Base-by-base conservation (phyloP, 2,888 invertebrate species). In the Chymomyza amoena region DNA sequence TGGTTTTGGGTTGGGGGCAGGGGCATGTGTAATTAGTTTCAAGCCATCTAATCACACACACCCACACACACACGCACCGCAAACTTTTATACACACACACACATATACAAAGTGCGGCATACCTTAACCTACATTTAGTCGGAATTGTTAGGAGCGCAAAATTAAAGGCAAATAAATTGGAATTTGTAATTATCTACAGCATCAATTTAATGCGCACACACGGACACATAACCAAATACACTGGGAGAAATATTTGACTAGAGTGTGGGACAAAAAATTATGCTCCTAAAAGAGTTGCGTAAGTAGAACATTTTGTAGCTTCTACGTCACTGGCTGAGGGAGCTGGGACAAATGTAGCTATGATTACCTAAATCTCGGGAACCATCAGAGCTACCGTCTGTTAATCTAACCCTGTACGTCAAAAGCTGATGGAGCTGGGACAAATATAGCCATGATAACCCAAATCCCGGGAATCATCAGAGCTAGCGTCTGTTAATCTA, bases 21-120 rank as follows among this genome's bases (percentile, higher is more conserved):
- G 45, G 62, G 51, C 64, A 68, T 68, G 68, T 57, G 63, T 68
- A 68, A 68, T 68, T 68, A 68, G 59, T 68, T 68, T 68, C 16
- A 60, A 64, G 39, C 64, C 32, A 56, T 64, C 15, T 15, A 62
- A n/a, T n/a, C n/a, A n/a, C n/a, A n/a, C n/a, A n/a, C n/a, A n/a
- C 25, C 6, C 6, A 10, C 10, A 45, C 57, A 69, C 57, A 69
- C 65, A 52, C 32, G 51, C 20, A 18, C 69, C 18, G 25, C 36
- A 57, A 52, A 25, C 59, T 45, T 45, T 10, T 10, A 45, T 28
- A 57, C 50, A 50, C 51, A 62, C 45, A n/a, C n/a, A 59, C 61
- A 67, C 60, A 59, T 54, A 67, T 56, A 36, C 62, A 61, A 20
- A 16, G n/a, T 7, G 18, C 15, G 45, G 61, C 13, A 54, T 61